Conservation (phyloP, 1,140 invertebrate species). For the Neodiprion virginianus region DNA sequence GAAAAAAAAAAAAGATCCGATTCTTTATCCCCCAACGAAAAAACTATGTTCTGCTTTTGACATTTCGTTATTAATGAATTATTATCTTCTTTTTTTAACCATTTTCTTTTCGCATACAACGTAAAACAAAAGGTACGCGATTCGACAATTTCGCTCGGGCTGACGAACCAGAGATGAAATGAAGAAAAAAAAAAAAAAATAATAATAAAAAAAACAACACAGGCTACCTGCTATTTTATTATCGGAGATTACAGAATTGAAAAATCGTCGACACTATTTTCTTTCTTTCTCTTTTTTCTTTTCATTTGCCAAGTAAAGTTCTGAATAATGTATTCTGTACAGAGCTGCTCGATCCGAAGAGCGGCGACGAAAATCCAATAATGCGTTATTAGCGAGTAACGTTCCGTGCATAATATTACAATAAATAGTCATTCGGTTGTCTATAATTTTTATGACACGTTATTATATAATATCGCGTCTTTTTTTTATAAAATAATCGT, state of each 20-base stretch:
- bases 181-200: not conserved
- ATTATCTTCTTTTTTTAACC: not conserved
- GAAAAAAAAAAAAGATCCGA: slow-evolving; percentile 35
- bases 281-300: not conserved
- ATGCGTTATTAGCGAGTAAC: no score
- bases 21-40: slow-evolving; percentile 22
- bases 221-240: no score
- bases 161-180: not conserved
- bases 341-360: no score
- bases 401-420: no score
- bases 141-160: not conserved
- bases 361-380: no score
- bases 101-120: not conserved
- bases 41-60: not conserved
- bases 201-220: not conserved
- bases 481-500: no score
- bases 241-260: no score
- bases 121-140: not conserved
- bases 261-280: not conserved
- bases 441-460: no score
- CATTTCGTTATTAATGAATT: not conserved
- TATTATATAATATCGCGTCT: no score
- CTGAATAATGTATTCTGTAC: not conserved
- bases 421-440: no score
- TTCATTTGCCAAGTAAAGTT: not conserved